Evolutionary conservation across 2,113 vertebrate genomes (phyloP), one percentile per base, ranked within the genome.

Genomic region (Oxyura jamaicensis): DNA sequence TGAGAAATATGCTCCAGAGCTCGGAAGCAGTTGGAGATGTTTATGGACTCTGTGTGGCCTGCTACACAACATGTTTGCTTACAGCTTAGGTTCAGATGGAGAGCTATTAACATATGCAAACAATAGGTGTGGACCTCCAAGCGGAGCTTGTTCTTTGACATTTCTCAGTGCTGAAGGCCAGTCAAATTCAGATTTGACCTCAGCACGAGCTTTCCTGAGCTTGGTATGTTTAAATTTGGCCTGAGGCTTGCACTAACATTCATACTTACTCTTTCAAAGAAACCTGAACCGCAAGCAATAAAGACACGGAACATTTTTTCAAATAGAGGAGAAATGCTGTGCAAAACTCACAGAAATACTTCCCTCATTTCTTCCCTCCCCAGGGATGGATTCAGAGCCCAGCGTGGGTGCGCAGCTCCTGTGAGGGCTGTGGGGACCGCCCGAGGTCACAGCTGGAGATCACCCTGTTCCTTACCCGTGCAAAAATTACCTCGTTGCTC

Each of bases 1-100:
- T 48, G 4, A 5, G 39, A 14, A 36, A 22, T 13, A 14, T 0
- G 0, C 42, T 82, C 29, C 42, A 66, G 42, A 25, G 35, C 91
- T 79, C 0, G 0, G 44, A 42, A 53, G 13, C 23, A 28, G 13
- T 68, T 44, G 0, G 44, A 83, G 41, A 9, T 67, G 21, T 36
- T 69, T 7, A 1, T 16, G 55, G 55, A 26, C 19, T 84, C 0
- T 3, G 9, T 75, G 48, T 58, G 50, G n/a, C 42, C 31, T 28
- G 12, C 46, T 85, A 11, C 20, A 18, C 39, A 75, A 3, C 23
- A 13, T 0, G 1, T 13, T 73, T 53, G 41, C 20, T 83, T 80
- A 22, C 13, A 73, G 41, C 56, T 71, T 50, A 23, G 58, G 28
- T 76, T 77, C 55, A 85, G 44, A 18, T 35, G 31, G 9, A 76